These are phyloP conservation scores for Osmoderma eremita DNA, from an alignment of 2,888 invertebrate species.

Conservation along the genomic window DNA sequence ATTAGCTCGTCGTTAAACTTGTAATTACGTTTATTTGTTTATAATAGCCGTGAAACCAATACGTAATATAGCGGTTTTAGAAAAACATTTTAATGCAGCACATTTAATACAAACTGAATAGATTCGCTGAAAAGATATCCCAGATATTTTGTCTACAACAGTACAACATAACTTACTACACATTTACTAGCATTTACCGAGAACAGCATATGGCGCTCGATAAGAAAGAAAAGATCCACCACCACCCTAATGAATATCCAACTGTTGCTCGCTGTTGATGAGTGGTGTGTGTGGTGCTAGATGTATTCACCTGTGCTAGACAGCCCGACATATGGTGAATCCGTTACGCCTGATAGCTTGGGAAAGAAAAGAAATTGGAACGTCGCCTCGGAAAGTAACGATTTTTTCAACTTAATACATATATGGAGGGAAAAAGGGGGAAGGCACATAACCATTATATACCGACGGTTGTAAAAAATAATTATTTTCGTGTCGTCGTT, in stretches of 20 bases:
- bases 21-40: too few species aligned
- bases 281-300: constrained; percentile 41
- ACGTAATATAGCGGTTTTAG: too few species aligned
- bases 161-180: neutral
- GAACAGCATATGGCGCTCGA: constrained; percentile 28
- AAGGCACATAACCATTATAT: constrained; percentile 2
- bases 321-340: constrained; percentile 59
- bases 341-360: constrained; percentile 62
- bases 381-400: constrained; percentile 48
- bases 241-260: constrained; percentile 46
- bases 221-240: constrained; percentile 41
- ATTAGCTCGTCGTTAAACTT: too few species aligned
- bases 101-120: too few species aligned
- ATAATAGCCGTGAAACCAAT: too few species aligned
- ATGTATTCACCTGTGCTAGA: constrained; percentile 53
- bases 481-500: constrained; percentile 14
- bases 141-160: neutral
- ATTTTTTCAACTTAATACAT: constrained; percentile 46
- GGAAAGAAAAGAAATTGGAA: constrained; percentile 53
- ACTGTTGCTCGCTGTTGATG: constrained; percentile 45
- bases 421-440: constrained; percentile 6
- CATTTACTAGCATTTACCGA: neutral
- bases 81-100: too few species aligned
- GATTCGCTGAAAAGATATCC: too few species aligned
- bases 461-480: constrained; percentile 15